Percentiles rank a stretch among this genome's conserved stretches.
Conservation (phyloP, 2,113 vertebrate species). For the Calyptommatus sinebrachiatus region DNA sequence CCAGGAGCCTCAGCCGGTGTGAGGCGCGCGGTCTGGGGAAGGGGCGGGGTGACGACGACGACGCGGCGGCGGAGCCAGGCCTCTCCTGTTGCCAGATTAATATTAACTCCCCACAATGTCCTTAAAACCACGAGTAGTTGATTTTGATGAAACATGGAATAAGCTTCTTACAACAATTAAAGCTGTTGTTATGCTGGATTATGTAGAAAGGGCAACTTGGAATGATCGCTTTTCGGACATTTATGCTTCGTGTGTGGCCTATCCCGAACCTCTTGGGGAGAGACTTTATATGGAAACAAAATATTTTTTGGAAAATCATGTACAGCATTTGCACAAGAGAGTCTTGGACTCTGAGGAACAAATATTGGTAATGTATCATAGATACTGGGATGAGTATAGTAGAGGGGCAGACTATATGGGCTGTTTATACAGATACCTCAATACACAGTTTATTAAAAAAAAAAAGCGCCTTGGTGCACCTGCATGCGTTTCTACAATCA, state of each 20-base stretch:
- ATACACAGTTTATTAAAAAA: no score
- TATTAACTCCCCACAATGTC: slow-evolving; percentile 91
- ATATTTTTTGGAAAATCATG: slow-evolving; percentile 96
- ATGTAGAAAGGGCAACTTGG: slow-evolving; percentile 97
- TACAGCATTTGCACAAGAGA: slow-evolving; percentile 94
- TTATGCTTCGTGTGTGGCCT: slow-evolving; percentile 97
- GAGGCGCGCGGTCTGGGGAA: not conserved
- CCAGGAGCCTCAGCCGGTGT: slow-evolving; percentile 53
- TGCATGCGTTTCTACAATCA: no score
- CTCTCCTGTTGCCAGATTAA: slow-evolving; percentile 66
- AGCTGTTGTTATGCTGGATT: slow-evolving; percentile 98
- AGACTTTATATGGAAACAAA: slow-evolving; percentile 97
- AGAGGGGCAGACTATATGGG: slow-evolving; percentile 99
- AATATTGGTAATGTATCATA: slow-evolving; percentile 96
- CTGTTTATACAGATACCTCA: slow-evolving; percentile 98
- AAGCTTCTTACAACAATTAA: slow-evolving; percentile 98
- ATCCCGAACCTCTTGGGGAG: slow-evolving; percentile 97
- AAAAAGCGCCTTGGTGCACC: no score
- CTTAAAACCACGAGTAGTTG: slow-evolving; percentile 98
- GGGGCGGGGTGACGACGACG: slow-evolving; percentile 14
- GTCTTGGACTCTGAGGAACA: slow-evolving; percentile 97
- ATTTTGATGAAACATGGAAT: slow-evolving; percentile 99
- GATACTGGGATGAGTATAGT: slow-evolving; percentile 98
- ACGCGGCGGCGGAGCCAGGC: not conserved
- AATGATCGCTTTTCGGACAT: slow-evolving; percentile 98